These are phyloP conservation scores for Crotalus tigris DNA, from an alignment of 2,113 vertebrate genomes.

Conservation along the genomic window DNA sequence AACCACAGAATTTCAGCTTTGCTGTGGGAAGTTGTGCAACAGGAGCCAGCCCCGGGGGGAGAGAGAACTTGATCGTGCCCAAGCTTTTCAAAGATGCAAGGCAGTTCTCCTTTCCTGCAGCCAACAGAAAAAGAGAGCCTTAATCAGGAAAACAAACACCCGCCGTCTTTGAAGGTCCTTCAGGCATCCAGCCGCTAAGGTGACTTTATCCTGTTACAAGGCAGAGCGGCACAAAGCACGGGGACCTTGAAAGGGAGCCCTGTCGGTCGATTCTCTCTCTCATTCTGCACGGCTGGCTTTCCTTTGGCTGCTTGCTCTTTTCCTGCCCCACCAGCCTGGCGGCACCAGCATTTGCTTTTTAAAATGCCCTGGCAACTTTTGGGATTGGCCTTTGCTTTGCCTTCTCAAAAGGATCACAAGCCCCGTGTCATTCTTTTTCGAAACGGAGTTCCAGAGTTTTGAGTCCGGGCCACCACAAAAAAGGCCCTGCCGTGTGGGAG, in stretches of 20 bases:
- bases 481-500: not conserved
- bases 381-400: not conserved
- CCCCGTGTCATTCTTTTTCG: not conserved
- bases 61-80: not conserved
- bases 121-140: fast-evolving
- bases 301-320: too few species aligned
- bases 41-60: not conserved
- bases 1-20: not conserved
- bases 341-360: not conserved
- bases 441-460: too few species aligned
- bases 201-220: not conserved
- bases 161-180: not conserved
- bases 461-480: not conserved
- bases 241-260: not conserved
- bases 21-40: not conserved
- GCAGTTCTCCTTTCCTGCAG: fast-evolving
- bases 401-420: not conserved
- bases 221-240: not conserved
- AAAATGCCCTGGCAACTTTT: not conserved
- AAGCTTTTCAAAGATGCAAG: not conserved
- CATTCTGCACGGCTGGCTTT: not conserved
- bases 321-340: not conserved
- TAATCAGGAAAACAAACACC: not conserved
- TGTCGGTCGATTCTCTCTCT: not conserved
- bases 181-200: not conserved